A percentile compares a stretch with the other conserved stretches of the same genome.
Conservation (phyloP, 2,797 vertebrate species). For the Telmatherina bonti region DNA sequence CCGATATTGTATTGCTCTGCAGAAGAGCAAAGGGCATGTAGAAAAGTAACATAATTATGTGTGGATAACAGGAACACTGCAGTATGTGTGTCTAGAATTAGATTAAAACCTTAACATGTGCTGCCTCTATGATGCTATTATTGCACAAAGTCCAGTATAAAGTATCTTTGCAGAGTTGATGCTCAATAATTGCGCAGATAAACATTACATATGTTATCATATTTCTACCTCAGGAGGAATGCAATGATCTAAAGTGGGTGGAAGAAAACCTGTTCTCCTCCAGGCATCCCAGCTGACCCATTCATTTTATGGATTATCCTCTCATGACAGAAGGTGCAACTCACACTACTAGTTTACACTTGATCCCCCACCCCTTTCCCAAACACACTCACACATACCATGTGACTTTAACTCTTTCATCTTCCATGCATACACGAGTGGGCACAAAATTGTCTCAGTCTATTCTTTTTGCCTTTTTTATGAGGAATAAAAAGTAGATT, state of each 20-base stretch:
- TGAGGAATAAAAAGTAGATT: neutral
- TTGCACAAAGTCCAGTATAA: conserved; percentile 4
- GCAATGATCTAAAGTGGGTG: conserved; percentile 37
- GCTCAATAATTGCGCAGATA: conserved; percentile 28
- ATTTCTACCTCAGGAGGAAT: conserved; percentile 44
- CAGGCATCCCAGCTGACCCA: conserved; percentile 3
- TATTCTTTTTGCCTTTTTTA: neutral
- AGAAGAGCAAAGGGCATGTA: conserved; percentile 21
- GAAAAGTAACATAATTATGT: conserved; percentile 15
- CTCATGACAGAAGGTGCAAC: conserved; percentile 19
- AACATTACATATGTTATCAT: conserved; percentile 40
- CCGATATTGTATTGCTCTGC: conserved; percentile 22
- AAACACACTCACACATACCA: neutral
- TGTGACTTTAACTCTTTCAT: conserved; percentile 5
- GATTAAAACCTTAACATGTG: conserved; percentile 28
- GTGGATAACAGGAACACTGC: neutral
- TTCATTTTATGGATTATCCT: conserved; percentile 46
- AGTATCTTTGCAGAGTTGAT: conserved; percentile 8
- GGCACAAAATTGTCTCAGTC: conserved; percentile 1
- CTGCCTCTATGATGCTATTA: conserved; percentile 17
- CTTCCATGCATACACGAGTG: conserved; percentile 2
- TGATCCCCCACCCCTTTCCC: neutral
- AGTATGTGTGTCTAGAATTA: conserved; percentile 19
- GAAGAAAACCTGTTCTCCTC: conserved; percentile 38
- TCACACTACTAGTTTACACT: conserved; percentile 14